Evolutionary conservation across 2,113 vertebrate species (phyloP), one percentile per base, ranked within the genome.

Genomic region (Turdus rufiventris): DNA sequence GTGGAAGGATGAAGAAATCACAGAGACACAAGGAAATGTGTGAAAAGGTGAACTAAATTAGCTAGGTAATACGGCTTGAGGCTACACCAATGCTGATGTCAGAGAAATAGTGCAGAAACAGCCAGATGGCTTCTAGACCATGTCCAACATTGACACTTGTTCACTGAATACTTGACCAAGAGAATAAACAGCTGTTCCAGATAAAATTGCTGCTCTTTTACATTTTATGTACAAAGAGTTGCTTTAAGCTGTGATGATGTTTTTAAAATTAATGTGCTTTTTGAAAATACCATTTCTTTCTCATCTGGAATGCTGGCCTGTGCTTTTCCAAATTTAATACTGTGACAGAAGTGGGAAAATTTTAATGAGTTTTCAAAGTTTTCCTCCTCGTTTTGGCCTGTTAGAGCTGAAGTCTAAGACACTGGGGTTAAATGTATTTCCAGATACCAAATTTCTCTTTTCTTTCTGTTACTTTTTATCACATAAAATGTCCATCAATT

Each of bases 231-330:
- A 81, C 0, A 0, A 75, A 43, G 24, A 26, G 6, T 25, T 82
- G 40, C 6, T 43, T 31, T 18, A 45, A 66, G 23, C 24, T 42
- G 15, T 65, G 15, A 43, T 38, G 10, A 34, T 18, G n/a, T 28
- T 62, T 68, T 67, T 6, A 5, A 93, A 89, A 4, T 8, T 65
- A 14, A 65, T 10, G 6, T 11, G 18, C 34, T 85, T 85, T 81
- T 67, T 65, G 1, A 29, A 75, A 87, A 63, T 36, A 56, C 0
- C 2, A 2, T 72, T 71, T 79, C 11, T 75, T 53, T 31, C 14
- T 68, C 11, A 42, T 36, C 5, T 38, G 33, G 21, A 47, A 42
- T 5, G 6, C 10, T 1, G 0, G 14, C n/a, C 31, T 0, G 0
- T 50, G 23, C 7, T 66, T 76, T 76, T 54, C 26, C 33, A 89